Base-by-base conservation (phyloP, 2,888 invertebrate genomes). In the Mystacides longicornis region DNA sequence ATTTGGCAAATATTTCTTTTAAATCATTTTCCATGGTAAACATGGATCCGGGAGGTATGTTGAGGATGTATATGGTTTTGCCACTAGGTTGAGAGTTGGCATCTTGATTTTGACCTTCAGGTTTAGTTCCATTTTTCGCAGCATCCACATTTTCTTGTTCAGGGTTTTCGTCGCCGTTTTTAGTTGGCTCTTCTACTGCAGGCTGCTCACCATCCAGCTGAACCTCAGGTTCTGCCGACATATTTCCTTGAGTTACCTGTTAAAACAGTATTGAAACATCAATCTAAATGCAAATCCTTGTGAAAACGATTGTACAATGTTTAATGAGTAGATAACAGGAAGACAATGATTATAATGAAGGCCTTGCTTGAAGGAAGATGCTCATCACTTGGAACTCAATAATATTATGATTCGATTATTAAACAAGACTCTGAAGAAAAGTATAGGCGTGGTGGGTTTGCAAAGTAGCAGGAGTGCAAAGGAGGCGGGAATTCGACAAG, bases 61-160 rank as follows among this genome's bases (percentile, higher is more conserved):
- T 57, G 27, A 54, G 42, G 21, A 55, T 43, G 16, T 51, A 57
- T 19, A 57, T 47, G 33, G 57, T 56, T 49, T 52, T 52, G 1
- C 56, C 56, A 23, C 52, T 52, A 19, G 56, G 56, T 45, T 56
- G 56, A 27, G 50, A 45, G 14, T 43, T 16, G 22, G 18, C 20
- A 16, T 51, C 48, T 16, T 33, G 47, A n/a, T 22, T 22, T 18
- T 20, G 27, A 1, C 20, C 37, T 42, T 51, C 48, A 1, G 21
- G 20, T 3, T 23, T 42, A 16, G 27, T 42, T 3, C 52, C n/a
- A 11, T 43, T 23, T 18, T 23, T 23, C 9, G 48, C 22, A 7
- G 21, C 52, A 16, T 22, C 45, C 1, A 20, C 47, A 16, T 45
- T 14, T 18, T 27, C 42, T 4, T 21, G 20, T n/a, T 20, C 21